Evolutionary conservation across 2,113 vertebrate genomes (phyloP), one percentile per base, ranked within the genome.

Genomic region (Cephalopholis sonnerati): DNA sequence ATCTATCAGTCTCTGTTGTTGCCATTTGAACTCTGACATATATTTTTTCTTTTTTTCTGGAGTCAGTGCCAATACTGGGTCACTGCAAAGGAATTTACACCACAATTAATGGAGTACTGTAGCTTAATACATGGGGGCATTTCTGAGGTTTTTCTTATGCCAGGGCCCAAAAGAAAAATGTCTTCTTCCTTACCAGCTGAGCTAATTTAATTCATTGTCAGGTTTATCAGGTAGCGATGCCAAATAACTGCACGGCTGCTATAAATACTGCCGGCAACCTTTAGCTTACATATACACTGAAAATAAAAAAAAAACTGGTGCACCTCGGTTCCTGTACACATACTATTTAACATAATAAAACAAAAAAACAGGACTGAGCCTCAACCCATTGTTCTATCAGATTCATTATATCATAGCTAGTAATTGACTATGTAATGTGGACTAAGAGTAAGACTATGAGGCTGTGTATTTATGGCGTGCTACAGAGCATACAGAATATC

Each of bases 61-160:
- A 51, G 10, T 74, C 44, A 55, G 11, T 13, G 32, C 36, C 57
- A 64, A 8, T 50, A 27, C 39, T 39, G 27, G 84, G 50, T 74
- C 58, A 51, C 68, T 74, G 63, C 7, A 32, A 62, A 74, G 66
- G 53, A 53, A 54, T 75, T 74, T 46, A 59, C 63, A 74, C 20
- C 29, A 41, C 44, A n/a, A 41, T 74, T 74, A 65, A 44, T 25
- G 11, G 63, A 17, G 55, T 8, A 8, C 20, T 36, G 36, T 11
- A 61, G n/a, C 50, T 53, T 29, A 74, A 53, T 67, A 75, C 27
- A 41, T 54, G 8, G 10, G 3, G 10, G 22, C 16, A 2, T 59
- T 66, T 18, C 50, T 74, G n/a, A 61, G 51, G 11, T 36, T 48
- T 36, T 29, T 12, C 3, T 53, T 17, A 63, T 25, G 29, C n/a